Evolutionary conservation across 2,113 vertebrate species (phyloP).

Genomic region (Dendrocopos noguchii): DNA sequence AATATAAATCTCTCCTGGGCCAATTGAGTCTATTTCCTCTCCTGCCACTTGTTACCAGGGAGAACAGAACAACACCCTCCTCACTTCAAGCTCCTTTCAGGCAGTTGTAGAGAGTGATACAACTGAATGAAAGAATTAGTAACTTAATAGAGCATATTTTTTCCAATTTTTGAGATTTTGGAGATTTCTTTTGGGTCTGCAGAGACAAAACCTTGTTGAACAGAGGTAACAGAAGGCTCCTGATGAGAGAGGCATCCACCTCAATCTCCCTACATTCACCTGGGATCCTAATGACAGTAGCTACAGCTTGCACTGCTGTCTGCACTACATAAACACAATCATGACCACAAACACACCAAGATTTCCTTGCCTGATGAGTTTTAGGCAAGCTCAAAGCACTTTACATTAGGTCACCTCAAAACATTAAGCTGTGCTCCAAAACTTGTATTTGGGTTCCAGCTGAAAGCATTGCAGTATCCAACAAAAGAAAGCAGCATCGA

Average conservation of each 20-base stretch:
- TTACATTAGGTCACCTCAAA: not conserved
- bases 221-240: not conserved
- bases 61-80: no score
- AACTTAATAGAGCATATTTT: not conserved
- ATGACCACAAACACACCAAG: accelerated
- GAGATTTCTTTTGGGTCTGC: not conserved
- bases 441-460: not conserved
- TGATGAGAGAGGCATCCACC: not conserved
- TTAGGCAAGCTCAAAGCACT: not conserved
- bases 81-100: no score
- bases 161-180: not conserved
- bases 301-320: not conserved
- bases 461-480: not conserved
- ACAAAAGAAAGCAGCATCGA: not conserved
- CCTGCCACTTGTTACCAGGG: no score
- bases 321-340: not conserved
- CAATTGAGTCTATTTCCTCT: no score
- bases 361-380: not conserved
- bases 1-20: no score
- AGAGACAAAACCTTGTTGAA: not conserved
- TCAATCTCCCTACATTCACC: not conserved
- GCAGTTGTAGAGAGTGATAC: no score
- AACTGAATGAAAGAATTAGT: not conserved
- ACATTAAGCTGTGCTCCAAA: not conserved
- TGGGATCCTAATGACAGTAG: not conserved